These are phyloP conservation scores for Bergia puertoricense DNA, from an alignment of 92 coral and sea anemone species.

Conservation along the genomic window DNA sequence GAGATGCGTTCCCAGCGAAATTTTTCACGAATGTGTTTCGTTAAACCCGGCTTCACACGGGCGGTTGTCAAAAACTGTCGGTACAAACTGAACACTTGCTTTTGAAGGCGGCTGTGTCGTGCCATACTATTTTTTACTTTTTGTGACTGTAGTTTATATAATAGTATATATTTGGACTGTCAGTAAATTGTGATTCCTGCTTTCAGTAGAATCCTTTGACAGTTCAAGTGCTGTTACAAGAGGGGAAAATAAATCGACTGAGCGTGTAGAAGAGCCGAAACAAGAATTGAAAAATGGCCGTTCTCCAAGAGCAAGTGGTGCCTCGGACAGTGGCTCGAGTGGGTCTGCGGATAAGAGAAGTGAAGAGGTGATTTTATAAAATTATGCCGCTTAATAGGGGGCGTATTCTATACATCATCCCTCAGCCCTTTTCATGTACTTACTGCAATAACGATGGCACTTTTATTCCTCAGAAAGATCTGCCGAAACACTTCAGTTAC, in stretches of 20 bases:
- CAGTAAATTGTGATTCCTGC: too few species aligned
- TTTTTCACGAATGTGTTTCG: constrained; percentile 64
- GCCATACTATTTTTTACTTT: constrained; percentile 10
- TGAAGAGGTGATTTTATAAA: background rate
- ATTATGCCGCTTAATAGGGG: too few species aligned
- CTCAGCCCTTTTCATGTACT: background rate
- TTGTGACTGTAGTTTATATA: too few species aligned
- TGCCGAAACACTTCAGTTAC: too few species aligned
- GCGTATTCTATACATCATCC: too few species aligned
- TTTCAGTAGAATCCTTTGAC: too few species aligned
- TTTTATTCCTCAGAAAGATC: too few species aligned
- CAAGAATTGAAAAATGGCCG: background rate
- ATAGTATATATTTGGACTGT: too few species aligned
- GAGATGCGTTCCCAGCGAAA: constrained; percentile 76
- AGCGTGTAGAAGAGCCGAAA: background rate
- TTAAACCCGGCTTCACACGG: constrained; percentile 77
- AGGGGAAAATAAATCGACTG: too few species aligned
- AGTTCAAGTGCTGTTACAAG: too few species aligned
- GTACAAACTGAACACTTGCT: constrained; percentile 81
- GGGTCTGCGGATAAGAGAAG: constrained; percentile 2
- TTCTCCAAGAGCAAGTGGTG: background rate
- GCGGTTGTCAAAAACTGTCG: constrained; percentile 79
- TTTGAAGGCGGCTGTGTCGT: constrained; percentile 86
- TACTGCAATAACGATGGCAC: too few species aligned
- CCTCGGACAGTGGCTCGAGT: background rate